Evolutionary conservation across 2,888 invertebrate species (phyloP).

Genomic region (Fragum fragum): DNA sequence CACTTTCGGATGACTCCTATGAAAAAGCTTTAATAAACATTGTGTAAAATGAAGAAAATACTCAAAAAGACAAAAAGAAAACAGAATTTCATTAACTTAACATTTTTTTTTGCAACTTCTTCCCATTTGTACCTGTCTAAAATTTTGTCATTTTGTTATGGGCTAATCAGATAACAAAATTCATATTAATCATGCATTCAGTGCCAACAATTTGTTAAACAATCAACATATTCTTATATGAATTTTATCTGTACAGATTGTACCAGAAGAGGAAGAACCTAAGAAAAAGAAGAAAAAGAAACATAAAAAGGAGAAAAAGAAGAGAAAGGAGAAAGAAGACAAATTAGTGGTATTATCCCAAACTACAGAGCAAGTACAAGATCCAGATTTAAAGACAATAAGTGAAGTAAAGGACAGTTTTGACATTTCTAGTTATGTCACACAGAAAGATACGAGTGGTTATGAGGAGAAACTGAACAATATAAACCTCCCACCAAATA

Average conservation of each 20-base stretch:
- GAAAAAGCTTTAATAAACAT: too few species aligned
- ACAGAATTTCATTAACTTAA: too few species aligned
- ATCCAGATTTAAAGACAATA: neutral
- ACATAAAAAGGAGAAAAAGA: slow-evolving; percentile 71
- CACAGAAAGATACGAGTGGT: neutral
- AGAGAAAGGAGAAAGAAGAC: slow-evolving; percentile 57
- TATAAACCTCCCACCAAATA: slow-evolving; percentile 43
- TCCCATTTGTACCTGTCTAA: too few species aligned
- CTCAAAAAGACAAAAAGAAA: too few species aligned
- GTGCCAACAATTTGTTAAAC: too few species aligned
- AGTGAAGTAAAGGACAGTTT: neutral
- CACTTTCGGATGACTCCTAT: too few species aligned
- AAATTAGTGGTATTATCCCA: slow-evolving; percentile 34
- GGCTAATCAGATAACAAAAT: too few species aligned
- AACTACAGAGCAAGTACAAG: neutral
- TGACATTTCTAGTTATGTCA: neutral
- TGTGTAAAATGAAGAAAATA: too few species aligned
- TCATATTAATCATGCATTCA: too few species aligned
- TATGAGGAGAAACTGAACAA: slow-evolving; percentile 50
- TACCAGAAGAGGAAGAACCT: slow-evolving; percentile 34
- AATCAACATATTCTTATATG: too few species aligned
- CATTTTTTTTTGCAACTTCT: too few species aligned
- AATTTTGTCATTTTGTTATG: too few species aligned
- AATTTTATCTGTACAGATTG: slow-evolving; percentile 22
- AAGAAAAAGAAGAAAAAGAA: slow-evolving; percentile 56